Base-by-base conservation (phyloP, 2,113 vertebrate genomes). In the Rhea pennata region DNA sequence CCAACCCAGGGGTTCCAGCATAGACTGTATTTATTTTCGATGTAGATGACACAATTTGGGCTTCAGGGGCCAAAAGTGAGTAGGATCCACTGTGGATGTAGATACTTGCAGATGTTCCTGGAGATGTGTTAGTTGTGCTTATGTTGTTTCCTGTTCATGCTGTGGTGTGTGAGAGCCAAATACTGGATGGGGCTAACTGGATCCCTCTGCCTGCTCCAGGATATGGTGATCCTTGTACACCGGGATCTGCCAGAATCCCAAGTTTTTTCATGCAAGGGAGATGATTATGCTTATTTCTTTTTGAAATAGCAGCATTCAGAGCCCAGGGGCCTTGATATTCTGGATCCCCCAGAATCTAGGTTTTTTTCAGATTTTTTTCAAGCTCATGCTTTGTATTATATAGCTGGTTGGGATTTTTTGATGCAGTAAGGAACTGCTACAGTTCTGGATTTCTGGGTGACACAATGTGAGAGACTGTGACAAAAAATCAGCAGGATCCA, bases 61-160 rank as follows among this genome's bases (percentile, higher is more conserved):
- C 31, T 72, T 56, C 29, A 62, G 62, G 65, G 53, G 27, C 83
- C 88, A 92, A 72, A 77, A 84, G 42, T 61, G 75, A 20, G 19
- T 7, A 22, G 44, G 76, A 78, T 81, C 76, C 77, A 69, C 11
- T 0, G 0, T 15, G 23, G 66, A 26, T 76, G 48, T 15, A 46
- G 73, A 20, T 53, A 79, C 88, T 84, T 83, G 59, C 1, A 1
- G 31, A 42, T 0, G 1, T 39, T 26, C 4, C 0, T 44, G 82
- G 40, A 33, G 64, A 48, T 76, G 48, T 31, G 16, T 6, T 1
- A 70, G 67, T 51, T 90, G 22, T 3, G 5, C 36, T n/a, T 1
- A 3, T 1, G 2, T 23, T 42, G 21, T 44, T 92, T 85, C 51
- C 15, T 58, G 0, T 59, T 77, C 4, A 3, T 71, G 50, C 36